Base-by-base conservation (phyloP, 1,140 invertebrate species). In the Chlorops oryzae region DNA sequence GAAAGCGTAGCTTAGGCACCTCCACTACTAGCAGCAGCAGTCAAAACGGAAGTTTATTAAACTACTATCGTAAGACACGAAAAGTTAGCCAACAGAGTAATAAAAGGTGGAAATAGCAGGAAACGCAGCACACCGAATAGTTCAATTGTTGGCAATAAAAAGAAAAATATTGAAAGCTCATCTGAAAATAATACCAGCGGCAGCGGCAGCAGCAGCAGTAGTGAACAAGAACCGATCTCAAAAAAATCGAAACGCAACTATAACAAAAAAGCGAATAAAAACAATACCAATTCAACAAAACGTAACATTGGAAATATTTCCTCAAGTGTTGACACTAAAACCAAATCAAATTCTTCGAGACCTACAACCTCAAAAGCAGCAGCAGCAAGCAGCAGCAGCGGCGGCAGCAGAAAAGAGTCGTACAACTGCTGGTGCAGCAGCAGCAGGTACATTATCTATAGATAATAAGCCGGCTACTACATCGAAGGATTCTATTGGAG, bases 31-130 rank as follows among this genome's bases (percentile, higher is more conserved):
- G 17, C 21, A 47, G n/a, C 38, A 47, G 48, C 12, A 59, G 45
- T 41, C 48, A 58, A 37, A 47, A n/a, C n/a, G n/a, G 61, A 39
- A 70, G 64, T 57, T 51, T 70, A 50, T 54, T 70, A 5, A 70
- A 65, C 42, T 70, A 70, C 50, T 70, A 70, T 56, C 61, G 67
- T 17, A 70, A 70, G 54, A 70, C 67, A 43, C 62, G 67, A 27
- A 70, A 66, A 51, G 56, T 62, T 15, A 65, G 63, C 45, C 61
- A 65, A 62, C 62, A 40, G 39, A 15, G 27, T 48, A 47, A 5
- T 52, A 45, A 20, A 52, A 55, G 27, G 23, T 32, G 58, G 22
- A 27, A 58, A 23, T 22, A 59, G 7, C 41, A 51, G 23, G 10
- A 28, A 35, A 38, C 39, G 15, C 38, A 40, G 9, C 38, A 40